These are phyloP conservation scores for Eutolmus rufibarbis DNA, from an alignment of 2,888 invertebrate genomes.

Conservation along the genomic window DNA sequence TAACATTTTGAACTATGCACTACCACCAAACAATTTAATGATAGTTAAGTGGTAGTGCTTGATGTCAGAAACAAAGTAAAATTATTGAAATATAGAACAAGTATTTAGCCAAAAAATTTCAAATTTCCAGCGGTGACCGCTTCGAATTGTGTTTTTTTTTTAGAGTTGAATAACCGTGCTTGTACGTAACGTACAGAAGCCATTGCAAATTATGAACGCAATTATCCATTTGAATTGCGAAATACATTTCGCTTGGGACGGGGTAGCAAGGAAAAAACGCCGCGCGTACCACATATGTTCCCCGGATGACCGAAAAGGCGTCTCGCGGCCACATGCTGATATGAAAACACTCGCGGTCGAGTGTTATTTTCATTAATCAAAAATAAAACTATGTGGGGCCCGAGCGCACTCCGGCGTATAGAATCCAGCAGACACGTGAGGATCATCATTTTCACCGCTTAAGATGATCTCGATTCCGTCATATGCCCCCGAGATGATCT, in stretches of 20 bases:
- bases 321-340: constrained; percentile 33
- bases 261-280: background rate
- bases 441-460: background rate
- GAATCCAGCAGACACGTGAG: constrained; percentile 7
- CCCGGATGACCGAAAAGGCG: background rate
- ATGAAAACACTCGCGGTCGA: background rate
- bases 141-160: background rate
- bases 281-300: constrained; percentile 1
- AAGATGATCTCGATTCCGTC: background rate
- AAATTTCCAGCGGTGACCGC: background rate
- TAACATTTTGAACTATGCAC: no score
- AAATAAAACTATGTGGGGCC: background rate
- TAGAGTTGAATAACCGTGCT: background rate
- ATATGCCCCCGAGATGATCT: background rate
- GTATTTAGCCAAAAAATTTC: background rate
- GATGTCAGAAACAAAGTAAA: background rate
- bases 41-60: no score
- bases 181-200: no score
- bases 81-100: background rate
- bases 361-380: constrained; percentile 27
- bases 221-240: constrained; percentile 7
- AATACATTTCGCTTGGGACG: background rate
- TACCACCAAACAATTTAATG: no score
- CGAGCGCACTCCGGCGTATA: background rate
- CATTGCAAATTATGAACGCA: background rate